Evolutionary conservation across 2,113 vertebrate species (phyloP).

Genomic region (Oophaga pumilio): DNA sequence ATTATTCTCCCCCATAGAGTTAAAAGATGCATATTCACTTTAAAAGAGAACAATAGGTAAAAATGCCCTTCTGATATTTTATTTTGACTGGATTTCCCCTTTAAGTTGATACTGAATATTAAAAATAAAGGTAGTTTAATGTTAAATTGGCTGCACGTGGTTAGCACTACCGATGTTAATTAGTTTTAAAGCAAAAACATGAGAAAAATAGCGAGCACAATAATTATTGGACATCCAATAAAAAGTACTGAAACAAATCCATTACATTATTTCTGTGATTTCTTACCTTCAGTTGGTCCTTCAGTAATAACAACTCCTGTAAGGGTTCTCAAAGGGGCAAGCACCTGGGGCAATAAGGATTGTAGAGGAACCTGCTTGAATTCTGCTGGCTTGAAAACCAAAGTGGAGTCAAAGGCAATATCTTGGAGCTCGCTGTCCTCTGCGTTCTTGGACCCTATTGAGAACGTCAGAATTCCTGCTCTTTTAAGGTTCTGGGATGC

Average conservation of each 20-base stretch:
- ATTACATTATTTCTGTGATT: not conserved
- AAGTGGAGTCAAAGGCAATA: conserved; percentile 75
- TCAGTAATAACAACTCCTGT: conserved; percentile 73
- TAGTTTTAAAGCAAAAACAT: not conserved
- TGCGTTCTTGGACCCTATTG: conserved; percentile 72
- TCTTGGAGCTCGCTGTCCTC: conserved; percentile 75
- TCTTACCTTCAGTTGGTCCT: conserved; percentile 78
- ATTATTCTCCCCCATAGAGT: not conserved
- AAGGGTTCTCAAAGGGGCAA: conserved; percentile 78
- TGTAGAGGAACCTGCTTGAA: conserved; percentile 71
- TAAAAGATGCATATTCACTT: not conserved
- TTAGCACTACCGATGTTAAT: not conserved
- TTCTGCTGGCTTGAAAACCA: conserved; percentile 75
- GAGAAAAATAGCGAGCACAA: not conserved
- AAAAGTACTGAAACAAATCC: not conserved
- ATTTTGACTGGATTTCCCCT: too few species aligned
- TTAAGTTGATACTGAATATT: too few species aligned
- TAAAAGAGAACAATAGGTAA: too few species aligned
- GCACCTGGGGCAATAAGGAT: conserved; percentile 67
- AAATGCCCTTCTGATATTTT: too few species aligned
- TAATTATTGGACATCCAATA: not conserved
- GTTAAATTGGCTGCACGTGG: not conserved
- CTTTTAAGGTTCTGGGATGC: conserved; percentile 73
- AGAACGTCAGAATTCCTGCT: conserved; percentile 78
- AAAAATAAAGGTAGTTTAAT: too few species aligned